Evolutionary conservation across 2,113 vertebrate genomes (phyloP).

Genomic region (Cyphomyrus discorhynchus): DNA sequence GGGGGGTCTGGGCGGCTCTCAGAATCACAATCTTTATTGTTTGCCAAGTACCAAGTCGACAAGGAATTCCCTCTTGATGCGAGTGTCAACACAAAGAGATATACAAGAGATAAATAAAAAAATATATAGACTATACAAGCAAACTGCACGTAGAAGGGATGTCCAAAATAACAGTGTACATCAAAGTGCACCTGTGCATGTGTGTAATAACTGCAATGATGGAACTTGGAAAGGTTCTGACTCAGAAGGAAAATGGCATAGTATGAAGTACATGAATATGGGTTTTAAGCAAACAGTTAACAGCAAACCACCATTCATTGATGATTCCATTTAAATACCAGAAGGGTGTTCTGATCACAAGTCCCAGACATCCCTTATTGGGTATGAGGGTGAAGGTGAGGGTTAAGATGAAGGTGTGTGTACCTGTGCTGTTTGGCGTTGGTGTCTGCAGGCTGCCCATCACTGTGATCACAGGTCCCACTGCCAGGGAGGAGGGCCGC

Average conservation of each 20-base stretch:
- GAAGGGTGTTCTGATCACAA: background rate
- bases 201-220: background rate
- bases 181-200: background rate
- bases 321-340: background rate
- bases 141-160: background rate
- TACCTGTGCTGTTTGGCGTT: constrained; percentile 97
- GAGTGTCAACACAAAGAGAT: too few species aligned
- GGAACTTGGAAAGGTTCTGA: background rate
- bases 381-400: background rate
- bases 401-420: constrained; percentile 8
- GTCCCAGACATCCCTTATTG: background rate
- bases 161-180: background rate
- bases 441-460: constrained; percentile 91
- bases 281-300: background rate
- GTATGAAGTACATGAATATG: background rate
- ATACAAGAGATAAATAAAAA: background rate
- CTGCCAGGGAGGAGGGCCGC: constrained; percentile 87
- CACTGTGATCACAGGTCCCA: constrained; percentile 83
- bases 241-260: background rate
- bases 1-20: background rate
- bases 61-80: background rate
- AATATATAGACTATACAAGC: background rate
- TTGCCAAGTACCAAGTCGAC: background rate
- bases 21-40: background rate
- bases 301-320: background rate